These are phyloP conservation scores for Trogon melanurus DNA, from an alignment of 2,113 vertebrate genomes.

Conservation along the genomic window DNA sequence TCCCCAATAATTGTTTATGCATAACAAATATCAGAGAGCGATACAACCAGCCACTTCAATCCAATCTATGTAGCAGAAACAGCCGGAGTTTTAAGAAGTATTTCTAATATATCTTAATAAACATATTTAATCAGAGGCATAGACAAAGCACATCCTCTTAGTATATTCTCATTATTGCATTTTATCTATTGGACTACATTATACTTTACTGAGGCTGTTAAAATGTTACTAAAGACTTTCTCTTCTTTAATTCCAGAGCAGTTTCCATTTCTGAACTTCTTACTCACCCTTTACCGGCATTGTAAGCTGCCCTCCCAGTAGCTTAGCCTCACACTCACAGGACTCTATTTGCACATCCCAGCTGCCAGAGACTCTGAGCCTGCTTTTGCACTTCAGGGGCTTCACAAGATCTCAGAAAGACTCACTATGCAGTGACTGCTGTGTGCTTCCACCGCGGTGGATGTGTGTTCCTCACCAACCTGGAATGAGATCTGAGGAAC, in stretches of 20 bases:
- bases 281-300: not conserved
- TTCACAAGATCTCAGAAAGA: accelerated
- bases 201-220: not conserved
- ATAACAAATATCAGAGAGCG: not conserved
- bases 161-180: not conserved
- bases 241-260: not conserved
- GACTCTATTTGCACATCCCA: not conserved
- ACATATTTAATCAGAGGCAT: not conserved
- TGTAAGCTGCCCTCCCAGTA: not conserved
- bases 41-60: not conserved
- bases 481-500: not conserved
- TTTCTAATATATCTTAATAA: not conserved
- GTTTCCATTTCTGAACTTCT: not conserved
- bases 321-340: not conserved
- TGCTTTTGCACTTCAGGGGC: not conserved
- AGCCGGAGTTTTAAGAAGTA: not conserved
- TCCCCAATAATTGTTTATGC: conserved; percentile 11
- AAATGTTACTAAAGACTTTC: not conserved
- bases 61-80: not conserved
- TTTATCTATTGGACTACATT: not conserved
- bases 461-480: not conserved
- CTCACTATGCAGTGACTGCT: not conserved
- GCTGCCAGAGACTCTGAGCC: not conserved
- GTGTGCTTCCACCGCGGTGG: not conserved
- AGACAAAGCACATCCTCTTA: not conserved